These are phyloP conservation scores for Amphipyra berbera DNA, from an alignment of 2,888 invertebrate genomes.

Conservation along the genomic window DNA sequence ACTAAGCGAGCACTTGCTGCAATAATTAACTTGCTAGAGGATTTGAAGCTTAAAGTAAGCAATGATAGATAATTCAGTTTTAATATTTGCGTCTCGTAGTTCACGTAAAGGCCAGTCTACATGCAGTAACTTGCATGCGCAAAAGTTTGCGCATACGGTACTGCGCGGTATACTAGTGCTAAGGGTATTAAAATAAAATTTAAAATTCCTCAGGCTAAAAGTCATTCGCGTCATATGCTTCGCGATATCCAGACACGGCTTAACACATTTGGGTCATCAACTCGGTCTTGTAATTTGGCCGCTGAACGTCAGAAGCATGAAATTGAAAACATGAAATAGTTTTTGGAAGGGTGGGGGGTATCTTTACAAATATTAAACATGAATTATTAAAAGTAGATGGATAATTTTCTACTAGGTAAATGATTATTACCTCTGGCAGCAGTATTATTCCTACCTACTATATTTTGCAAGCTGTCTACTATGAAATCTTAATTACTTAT, in stretches of 20 bases:
- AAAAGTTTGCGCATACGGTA: too few relatives aligned
- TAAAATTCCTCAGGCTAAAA: too few relatives aligned
- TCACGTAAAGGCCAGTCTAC: too few relatives aligned
- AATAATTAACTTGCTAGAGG: too few relatives aligned
- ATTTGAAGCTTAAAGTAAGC: too few relatives aligned
- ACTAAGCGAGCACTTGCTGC: too few relatives aligned
- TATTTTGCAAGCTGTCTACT: conserved; percentile 50
- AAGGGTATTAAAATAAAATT: too few relatives aligned
- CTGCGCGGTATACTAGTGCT: too few relatives aligned
- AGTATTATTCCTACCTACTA: conserved; percentile 38
- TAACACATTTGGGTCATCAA: conserved; percentile 3
- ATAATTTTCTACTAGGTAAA: conserved; percentile 24
- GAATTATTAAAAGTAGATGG: conserved; percentile 14
- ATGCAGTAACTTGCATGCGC: too few relatives aligned
- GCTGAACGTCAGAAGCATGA: conserved; percentile 9
- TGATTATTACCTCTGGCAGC: conserved; percentile 41
- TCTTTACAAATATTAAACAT: conserved; percentile 29
- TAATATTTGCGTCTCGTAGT: too few relatives aligned
- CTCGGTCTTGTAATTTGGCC: conserved; percentile 7
- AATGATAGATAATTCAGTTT: too few relatives aligned
- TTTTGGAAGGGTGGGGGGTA: conserved; percentile 24
- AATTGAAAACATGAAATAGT: conserved; percentile 7
- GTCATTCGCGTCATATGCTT: too few relatives aligned
- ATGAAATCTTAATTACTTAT: conserved; percentile 43
- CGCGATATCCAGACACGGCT: neutral